Evolutionary conservation across 2,888 invertebrate species (phyloP), one percentile per base, ranked within the genome.

Genomic region (Limenitis camilla): DNA sequence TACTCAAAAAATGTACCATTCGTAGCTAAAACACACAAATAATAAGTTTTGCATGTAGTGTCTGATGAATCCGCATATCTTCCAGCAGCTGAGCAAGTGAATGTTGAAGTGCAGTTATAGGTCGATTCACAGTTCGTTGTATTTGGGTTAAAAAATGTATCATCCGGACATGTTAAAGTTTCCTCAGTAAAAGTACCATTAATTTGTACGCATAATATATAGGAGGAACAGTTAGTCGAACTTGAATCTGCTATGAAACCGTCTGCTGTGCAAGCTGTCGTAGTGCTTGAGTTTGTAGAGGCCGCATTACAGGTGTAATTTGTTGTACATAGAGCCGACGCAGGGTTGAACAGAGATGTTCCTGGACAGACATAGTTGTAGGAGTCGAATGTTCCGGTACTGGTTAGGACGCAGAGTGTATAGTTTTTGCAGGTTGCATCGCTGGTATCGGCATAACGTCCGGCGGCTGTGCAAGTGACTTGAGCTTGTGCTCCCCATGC

Each of bases 361-460:
- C 75, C 68, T 0, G 85, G 83, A 50, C 87, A 87, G n/a, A 69
- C 70, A 63, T 83, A 85, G 63, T 76, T 62, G 62, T 81, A 86
- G 6, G 74, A 53, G 9, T 74, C 2, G 54, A 71, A 84, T 28
- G 65, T 59, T 36, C 52, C 56, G n/a, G 52, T 68, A n/a, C 65
- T 54, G 36, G 62, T 63, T 52, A 64, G 60, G 53, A 78, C 69
- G 60, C 88, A 88, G 3, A 76, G 68, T 2, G 78, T 81, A 64
- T 87, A 88, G 59, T 78, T 81, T 59, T 76, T 62, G 62, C 87
- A 87, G 33, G 77, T 78, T 0, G 81, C 62, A 63, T 88, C 88
- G 5, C 53, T 62, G 1, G 74, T 63, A 53, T 87, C 78, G 0
- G 80, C 71, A 58, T 75, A 77, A 2, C 83, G 76, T 3, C 88